Conservation (phyloP, 2,797 vertebrate species). For the Scolopax rusticola region DNA sequence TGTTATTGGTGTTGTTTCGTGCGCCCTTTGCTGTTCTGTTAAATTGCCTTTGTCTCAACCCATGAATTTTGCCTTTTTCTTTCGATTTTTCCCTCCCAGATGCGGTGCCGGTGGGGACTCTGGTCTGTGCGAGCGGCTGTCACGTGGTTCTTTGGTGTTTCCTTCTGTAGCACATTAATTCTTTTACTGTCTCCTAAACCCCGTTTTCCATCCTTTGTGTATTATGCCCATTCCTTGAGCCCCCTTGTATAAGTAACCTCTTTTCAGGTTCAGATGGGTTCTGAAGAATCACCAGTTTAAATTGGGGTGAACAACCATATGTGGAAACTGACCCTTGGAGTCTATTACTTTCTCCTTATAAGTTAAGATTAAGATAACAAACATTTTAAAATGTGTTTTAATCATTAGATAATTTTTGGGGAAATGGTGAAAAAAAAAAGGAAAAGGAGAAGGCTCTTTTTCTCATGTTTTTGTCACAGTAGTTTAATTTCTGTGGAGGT, state of each 20-base stretch:
- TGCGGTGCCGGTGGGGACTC: too few relatives aligned
- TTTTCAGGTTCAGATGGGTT: neutral
- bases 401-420: fast-evolving
- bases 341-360: neutral
- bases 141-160: neutral
- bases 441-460: neutral
- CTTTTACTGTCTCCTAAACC: neutral
- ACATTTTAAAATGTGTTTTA: neutral
- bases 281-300: neutral
- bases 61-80: too few relatives aligned
- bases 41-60: too few relatives aligned
- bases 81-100: too few relatives aligned
- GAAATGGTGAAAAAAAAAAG: too few relatives aligned
- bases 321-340: neutral
- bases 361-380: neutral
- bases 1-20: too few relatives aligned
- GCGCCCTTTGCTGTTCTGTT: too few relatives aligned
- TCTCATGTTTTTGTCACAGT: fast-evolving
- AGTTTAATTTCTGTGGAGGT: neutral
- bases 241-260: neutral
- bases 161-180: neutral
- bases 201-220: neutral
- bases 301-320: neutral
- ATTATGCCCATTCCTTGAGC: neutral
- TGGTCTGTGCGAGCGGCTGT: too few relatives aligned